Base-by-base conservation (phyloP, 1,140 invertebrate genomes). In the Anastrepha obliqua region DNA sequence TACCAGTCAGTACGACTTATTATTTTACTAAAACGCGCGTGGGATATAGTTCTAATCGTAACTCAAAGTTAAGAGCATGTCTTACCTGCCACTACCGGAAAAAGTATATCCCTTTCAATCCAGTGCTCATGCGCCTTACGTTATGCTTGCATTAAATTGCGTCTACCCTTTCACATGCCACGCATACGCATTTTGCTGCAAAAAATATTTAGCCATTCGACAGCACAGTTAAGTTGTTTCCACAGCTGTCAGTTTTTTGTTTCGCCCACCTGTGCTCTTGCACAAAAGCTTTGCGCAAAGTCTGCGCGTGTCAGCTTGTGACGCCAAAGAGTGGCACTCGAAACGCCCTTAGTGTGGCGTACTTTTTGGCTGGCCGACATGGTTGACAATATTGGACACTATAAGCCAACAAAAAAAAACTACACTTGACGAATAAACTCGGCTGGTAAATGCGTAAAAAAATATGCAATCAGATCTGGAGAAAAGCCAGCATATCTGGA, bases 321-420 rank as follows among this genome's bases (percentile, higher is more conserved):
- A 81, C 74, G 74, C 51, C 20, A 9, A 47, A 81, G 74, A 81
- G 47, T 58, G n/a, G 3, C 51, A 58, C 74, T 81, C 6, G 51
- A 81, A 81, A 81, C 47, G 74, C 74, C 51, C 74, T 81, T 13
- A 81, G 47, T 81, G 44, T 55, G 74, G 74, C 74, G 55, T 55
- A 81, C 74, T 81, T 81, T 81, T 81, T n/a, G 74, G 74, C 74
- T 20, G 47, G 74, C 74, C 74, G 47, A 74, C 44, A 74, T 47
- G 70, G 44, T 8, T 81, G 74, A 47, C 70, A 47, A 51, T 74
- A 74, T 74, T n/a, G 70, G 47, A 81, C 9, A n/a, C 74, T 9
- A 55, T 11, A 51, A 81, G n/a, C 17, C 15, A 51, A 58, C 2
- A 55, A 81, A 55, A 55, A 81, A 20, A 55, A 81, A 47, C 65